Evolutionary conservation across 2,888 invertebrate genomes (phyloP), one percentile per base, ranked within the genome.

Genomic region (Lumbricus terrestris): DNA sequence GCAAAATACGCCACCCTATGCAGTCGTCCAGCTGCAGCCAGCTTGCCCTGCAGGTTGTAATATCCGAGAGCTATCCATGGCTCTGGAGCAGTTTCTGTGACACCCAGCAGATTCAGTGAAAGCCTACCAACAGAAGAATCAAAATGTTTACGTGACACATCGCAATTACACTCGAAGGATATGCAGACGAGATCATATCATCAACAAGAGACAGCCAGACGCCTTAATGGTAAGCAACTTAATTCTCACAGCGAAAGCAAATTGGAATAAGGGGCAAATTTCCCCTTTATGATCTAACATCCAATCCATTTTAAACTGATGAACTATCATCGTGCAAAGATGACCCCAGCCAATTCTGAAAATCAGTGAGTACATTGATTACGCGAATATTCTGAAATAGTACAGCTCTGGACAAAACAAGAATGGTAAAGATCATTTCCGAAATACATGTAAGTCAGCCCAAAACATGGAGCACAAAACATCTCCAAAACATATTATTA

Each of bases 41-140:
- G 47, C 91, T 96, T 96, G 47, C 95, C 95, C 0, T 96, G 95
- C 93, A 96, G 96, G 92, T 96, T 96, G 89, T 96, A 96, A 94
- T 97, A 97, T 2, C 97, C 97, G 94, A 97, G 96, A 0, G 97
- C 96, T 90, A 97, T 96, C 96, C 97, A 97, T 90, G 97, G 96
- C 93, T 97, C 97, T 8, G 96, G 96, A 4, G 96, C 95, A 90
- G 95, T 96, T 92, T 96, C 96, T 90, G 95, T 95, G n/a, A 95
- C 93, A 29, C 94, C 92, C 92, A 95, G 94, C 89, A 95, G 94
- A 90, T 95, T 94, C 88, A 96, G 95, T 88, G 96, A 96, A n/a
- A 97, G 94, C 90, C 95, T 95, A 91, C 13, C 20, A 42, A 89
- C n/a, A 69, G 29, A 69, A 69, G 8, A 8, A 69, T n/a, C n/a